A percentile compares a stretch with the other conserved stretches of the same genome.
Conservation (phyloP, 2,113 vertebrate genomes). For the Haliaeetus leucogaster region DNA sequence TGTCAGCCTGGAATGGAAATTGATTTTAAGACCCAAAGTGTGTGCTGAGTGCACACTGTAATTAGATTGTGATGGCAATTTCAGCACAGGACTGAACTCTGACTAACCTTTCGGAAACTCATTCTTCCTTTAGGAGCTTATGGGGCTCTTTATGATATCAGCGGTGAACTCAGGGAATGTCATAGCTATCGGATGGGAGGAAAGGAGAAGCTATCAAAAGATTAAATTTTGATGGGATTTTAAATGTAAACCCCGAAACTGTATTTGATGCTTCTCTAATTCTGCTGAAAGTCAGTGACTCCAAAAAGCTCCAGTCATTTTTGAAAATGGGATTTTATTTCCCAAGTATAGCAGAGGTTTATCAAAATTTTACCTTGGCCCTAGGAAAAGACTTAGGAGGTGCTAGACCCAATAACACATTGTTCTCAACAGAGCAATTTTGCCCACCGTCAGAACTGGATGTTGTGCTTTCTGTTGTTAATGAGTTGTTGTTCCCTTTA, state of each 20-base stretch:
- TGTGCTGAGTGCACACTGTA: neutral
- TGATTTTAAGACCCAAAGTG: neutral
- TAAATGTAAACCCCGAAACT: neutral
- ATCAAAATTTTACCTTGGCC: neutral
- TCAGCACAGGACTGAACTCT: neutral
- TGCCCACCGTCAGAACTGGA: neutral
- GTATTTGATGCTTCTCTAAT: neutral
- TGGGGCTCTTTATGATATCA: neutral
- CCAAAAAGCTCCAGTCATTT: neutral
- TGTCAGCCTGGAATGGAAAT: neutral
- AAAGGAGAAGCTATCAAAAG: neutral
- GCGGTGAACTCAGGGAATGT: rapidly evolving
- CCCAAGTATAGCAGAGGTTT: neutral
- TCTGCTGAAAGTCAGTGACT: neutral
- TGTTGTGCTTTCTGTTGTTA: slow-evolving; percentile 15
- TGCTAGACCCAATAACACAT: neutral
- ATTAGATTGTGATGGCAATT: slow-evolving; percentile 20
- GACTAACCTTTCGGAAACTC: slow-evolving; percentile 15
- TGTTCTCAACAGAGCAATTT: neutral
- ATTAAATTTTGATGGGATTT: neutral
- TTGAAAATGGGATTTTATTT: slow-evolving; percentile 2
- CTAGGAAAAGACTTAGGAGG: neutral
- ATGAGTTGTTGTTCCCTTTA: neutral
- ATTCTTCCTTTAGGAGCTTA: neutral
- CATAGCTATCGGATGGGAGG: neutral